Evolutionary conservation across 2,888 invertebrate genomes (phyloP), one percentile per base, ranked within the genome.

Genomic region (Ommatoiulus sabulosus): DNA sequence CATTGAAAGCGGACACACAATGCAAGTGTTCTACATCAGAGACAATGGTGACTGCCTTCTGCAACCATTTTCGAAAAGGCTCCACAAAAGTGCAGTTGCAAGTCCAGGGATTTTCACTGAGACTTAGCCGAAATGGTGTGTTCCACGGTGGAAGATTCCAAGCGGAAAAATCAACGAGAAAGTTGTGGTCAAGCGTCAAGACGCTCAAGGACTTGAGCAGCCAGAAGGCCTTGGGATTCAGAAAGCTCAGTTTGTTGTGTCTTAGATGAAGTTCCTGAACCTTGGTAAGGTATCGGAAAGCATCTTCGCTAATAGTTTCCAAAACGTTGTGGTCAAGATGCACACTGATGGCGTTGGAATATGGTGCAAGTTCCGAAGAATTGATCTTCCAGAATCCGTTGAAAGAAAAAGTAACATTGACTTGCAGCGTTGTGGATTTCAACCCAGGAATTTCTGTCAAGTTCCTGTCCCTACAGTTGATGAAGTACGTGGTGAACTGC

Each of bases 51-150:
- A 94, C 95, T 87, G 95, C 94, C 91, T 95, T 94, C 90, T 95
- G 94, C 90, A 96, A 94, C 96, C 96, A 97, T 92, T 96, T 96
- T 90, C 95, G 95, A 91, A 96, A 95, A 92, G 94, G 94, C 92
- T 95, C 95, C 52, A 95, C 90, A 7, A 63, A 87, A n/a, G 52
- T n/a, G 72, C 87, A 87, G n/a, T 87, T 63, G 72, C 87, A 87
- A 44, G 72, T 87, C 87, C 87, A 87, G 24, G 87, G 87, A 43
- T 87, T 87, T n/a, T 15, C 52, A 17, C 44, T 63, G 43, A 87
- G 87, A 43, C 44, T 87, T 24, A 87, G 6, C 10, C 44, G 24
- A 17, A 63, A 87, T 10, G 72, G 63, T 3, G 20, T 15, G 5
- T 52, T 24, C 44, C 90, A 90, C 46, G 85, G 87, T 12, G 88